Percentiles rank a stretch among this genome's conserved stretches.
Evolutionary conservation across 2,888 invertebrate genomes (phyloP).

Genomic region (Apodemia hepburni): DNA sequence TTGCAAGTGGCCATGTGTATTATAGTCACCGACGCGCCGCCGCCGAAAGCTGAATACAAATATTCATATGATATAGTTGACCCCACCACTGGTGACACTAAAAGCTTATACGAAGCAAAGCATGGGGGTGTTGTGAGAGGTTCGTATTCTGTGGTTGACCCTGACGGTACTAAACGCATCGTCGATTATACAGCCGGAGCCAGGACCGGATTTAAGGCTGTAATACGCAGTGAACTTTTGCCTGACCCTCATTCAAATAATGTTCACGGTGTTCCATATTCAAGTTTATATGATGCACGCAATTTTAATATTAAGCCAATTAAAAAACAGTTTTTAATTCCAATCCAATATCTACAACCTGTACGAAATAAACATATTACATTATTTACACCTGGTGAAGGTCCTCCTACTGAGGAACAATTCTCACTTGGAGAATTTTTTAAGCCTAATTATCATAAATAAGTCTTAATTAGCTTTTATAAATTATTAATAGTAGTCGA

Average conservation of each 20-base stretch:
- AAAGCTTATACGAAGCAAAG: constrained; percentile 62
- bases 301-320: constrained; percentile 19
- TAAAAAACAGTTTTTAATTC: constrained; percentile 1
- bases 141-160: constrained; percentile 63
- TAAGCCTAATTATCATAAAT: constrained; percentile 39
- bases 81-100: constrained; percentile 70
- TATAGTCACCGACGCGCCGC: constrained; percentile 61
- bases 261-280: constrained; percentile 22
- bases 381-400: constrained; percentile 54
- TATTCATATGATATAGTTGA: constrained; percentile 75
- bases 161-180: constrained; percentile 65
- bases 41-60: constrained; percentile 58
- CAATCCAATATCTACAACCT: constrained; percentile 1
- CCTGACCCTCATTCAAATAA: constrained; percentile 19
- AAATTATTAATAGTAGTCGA: no score
- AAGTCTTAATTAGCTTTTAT: not conserved
- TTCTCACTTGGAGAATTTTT: constrained; percentile 52
- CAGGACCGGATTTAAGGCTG: constrained; percentile 74
- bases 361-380: constrained; percentile 24
- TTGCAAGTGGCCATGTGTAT: constrained; percentile 47
- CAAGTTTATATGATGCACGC: constrained; percentile 21
- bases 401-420: constrained; percentile 36
- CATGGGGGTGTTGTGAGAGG: constrained; percentile 62
- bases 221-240: constrained; percentile 62
- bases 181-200: constrained; percentile 75